phyloP scores from a whole-genome alignment of 2,113 vertebrate species.

The Panurus biarmicus region DNA sequence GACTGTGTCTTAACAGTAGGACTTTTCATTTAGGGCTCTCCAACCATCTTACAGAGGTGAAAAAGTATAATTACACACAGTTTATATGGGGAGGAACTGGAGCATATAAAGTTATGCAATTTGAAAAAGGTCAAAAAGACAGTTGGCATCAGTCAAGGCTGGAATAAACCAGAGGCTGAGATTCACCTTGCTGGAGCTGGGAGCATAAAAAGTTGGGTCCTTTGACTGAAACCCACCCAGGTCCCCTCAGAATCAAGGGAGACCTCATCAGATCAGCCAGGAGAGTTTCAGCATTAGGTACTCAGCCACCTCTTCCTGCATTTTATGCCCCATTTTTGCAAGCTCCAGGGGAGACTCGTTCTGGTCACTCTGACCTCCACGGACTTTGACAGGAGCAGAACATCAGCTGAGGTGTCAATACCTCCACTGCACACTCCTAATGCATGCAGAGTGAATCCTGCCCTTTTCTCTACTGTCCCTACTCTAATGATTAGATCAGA shows the following conservation, averaged over 20 bases:
- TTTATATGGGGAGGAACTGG: not conserved
- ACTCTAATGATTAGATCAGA: not conserved
- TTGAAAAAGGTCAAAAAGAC: not conserved
- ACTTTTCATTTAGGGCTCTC: not conserved
- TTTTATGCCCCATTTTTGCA: not conserved
- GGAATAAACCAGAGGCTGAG: not conserved
- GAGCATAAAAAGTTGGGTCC: not conserved
- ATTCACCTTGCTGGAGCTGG: not conserved
- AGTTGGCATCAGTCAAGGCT: fast-evolving
- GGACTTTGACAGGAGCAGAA: not conserved
- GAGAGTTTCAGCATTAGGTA: not conserved
- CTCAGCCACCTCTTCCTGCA: not conserved
- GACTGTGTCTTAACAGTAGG: not conserved
- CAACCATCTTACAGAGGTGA: not conserved
- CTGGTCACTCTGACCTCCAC: not conserved
- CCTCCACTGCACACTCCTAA: not conserved
- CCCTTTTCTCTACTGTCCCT: not conserved
- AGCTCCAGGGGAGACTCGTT: not conserved
- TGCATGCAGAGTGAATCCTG: not conserved
- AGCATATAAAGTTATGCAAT: not conserved
- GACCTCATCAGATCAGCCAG: not conserved
- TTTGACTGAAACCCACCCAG: not conserved
- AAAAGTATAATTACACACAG: not conserved
- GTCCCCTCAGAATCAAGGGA: not conserved
- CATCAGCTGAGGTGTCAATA: not conserved